Percentiles rank a stretch among this genome's conserved stretches.
phyloP scores from a whole-genome alignment of 2,113 vertebrate genomes.

The Mixornis gularis region DNA sequence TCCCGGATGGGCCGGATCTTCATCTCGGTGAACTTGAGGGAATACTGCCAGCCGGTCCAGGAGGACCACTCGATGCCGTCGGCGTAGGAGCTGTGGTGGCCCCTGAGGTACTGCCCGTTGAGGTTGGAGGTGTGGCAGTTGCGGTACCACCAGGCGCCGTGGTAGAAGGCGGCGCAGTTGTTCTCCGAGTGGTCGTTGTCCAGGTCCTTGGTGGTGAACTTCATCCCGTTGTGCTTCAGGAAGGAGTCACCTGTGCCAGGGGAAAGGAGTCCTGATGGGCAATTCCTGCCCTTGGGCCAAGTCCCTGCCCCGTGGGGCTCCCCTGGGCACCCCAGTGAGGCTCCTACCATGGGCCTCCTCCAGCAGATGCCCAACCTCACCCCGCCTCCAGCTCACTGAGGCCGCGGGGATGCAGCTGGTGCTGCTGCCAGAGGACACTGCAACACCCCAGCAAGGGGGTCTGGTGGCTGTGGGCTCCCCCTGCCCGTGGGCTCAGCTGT shows the following conservation, averaged over 20 bases:
- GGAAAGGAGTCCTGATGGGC: neutral
- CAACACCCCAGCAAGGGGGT: fast-evolving
- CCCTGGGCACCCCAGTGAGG: neutral
- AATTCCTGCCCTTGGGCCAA: neutral
- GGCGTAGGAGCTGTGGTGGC: conserved; percentile 93
- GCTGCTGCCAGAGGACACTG: neutral
- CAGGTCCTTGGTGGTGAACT: conserved; percentile 94
- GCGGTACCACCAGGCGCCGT: conserved; percentile 97
- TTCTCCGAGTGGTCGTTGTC: conserved; percentile 97
- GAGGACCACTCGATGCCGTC: conserved; percentile 97
- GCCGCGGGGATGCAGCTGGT: neutral
- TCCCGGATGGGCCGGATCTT: conserved; percentile 90
- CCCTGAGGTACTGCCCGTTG: conserved; percentile 92
- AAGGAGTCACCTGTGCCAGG: conserved; percentile 84
- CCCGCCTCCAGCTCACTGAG: neutral
- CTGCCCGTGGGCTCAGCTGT: fast-evolving
- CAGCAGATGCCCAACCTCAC: neutral
- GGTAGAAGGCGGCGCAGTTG: conserved; percentile 96
- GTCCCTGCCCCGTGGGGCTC: neutral
- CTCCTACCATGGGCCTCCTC: neutral
- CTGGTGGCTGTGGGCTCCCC: neutral
- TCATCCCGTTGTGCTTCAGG: conserved; percentile 95
- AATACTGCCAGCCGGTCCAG: conserved; percentile 98
- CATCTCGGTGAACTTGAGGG: conserved; percentile 96
- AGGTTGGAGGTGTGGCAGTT: conserved; percentile 99